Evolutionary conservation across 2,888 invertebrate genomes (phyloP).

Genomic region (Copidosoma aretas): DNA sequence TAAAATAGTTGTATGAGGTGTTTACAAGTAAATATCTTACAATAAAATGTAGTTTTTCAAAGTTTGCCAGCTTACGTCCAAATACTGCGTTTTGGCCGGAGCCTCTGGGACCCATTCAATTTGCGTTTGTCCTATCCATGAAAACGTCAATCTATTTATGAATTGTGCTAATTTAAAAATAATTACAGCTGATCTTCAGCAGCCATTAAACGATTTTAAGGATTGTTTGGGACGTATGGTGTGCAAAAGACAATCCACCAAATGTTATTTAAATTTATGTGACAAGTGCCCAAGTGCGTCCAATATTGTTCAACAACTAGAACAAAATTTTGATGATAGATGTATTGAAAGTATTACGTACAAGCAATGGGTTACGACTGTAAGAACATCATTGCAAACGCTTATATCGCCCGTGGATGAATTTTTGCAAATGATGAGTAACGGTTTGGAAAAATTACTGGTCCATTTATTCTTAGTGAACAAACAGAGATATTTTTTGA

Average conservation of each 20-base stretch:
- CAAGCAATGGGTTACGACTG: too few relatives aligned
- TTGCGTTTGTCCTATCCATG: constrained; percentile 32
- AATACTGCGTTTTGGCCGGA: constrained; percentile 37
- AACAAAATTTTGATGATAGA: constrained; percentile 6
- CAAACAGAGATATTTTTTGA: too few relatives aligned
- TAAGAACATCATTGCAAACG: neutral
- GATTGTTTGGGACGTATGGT: constrained; percentile 6
- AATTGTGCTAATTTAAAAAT: neutral
- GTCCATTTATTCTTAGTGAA: too few relatives aligned
- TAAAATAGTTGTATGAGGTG: constrained; percentile 30
- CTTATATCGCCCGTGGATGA: neutral
- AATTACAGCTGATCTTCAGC: constrained; percentile 7
- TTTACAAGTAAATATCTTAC: constrained; percentile 17
- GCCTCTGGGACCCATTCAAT: constrained; percentile 35
- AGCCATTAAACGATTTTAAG: constrained; percentile 10
- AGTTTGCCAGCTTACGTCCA: constrained; percentile 31
- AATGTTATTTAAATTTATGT: constrained; percentile 33
- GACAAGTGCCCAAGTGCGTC: constrained; percentile 28
- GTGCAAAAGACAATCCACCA: constrained; percentile 1
- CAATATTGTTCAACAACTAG: neutral
- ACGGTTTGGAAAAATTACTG: too few relatives aligned
- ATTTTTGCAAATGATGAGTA: neutral
- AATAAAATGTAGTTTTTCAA: constrained; percentile 8
- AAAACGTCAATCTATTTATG: constrained; percentile 35
- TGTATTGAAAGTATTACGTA: neutral